Evolutionary conservation across 2,797 vertebrate species (phyloP).

Genomic region (Moxostoma hubbsi): DNA sequence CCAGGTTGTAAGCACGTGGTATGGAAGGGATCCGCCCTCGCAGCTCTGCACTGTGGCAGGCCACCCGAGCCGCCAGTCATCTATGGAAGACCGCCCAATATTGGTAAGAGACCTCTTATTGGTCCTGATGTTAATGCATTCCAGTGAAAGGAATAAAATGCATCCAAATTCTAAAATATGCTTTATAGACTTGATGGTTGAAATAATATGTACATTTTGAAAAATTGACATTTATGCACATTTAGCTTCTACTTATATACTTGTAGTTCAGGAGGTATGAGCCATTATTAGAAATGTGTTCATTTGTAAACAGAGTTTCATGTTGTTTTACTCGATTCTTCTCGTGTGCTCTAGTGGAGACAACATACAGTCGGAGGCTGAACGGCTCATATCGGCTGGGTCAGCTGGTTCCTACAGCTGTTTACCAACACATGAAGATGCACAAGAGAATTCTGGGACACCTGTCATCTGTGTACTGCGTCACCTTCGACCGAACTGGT

Average conservation of each 20-base stretch:
- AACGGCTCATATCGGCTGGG: constrained; percentile 94
- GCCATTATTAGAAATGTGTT: too few relatives aligned
- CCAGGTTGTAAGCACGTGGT: constrained; percentile 97
- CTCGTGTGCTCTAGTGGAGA: constrained; percentile 82
- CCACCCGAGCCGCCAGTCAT: constrained; percentile 96
- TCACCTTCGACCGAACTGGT: constrained; percentile 97
- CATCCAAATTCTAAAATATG: background rate
- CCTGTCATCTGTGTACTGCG: constrained; percentile 97
- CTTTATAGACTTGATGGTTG: too few relatives aligned
- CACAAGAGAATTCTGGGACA: constrained; percentile 98
- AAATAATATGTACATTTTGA: too few relatives aligned
- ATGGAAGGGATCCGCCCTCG: constrained; percentile 97
- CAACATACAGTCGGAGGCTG: constrained; percentile 87
- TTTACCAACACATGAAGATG: constrained; percentile 99
- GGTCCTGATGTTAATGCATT: constrained; percentile 23
- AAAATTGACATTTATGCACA: too few relatives aligned
- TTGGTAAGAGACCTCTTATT: constrained; percentile 80
- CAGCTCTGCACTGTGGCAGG: constrained; percentile 94
- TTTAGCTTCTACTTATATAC: too few relatives aligned
- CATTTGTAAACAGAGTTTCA: too few relatives aligned
- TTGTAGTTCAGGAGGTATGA: too few relatives aligned
- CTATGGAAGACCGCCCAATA: constrained; percentile 95
- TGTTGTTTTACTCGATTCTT: too few relatives aligned
- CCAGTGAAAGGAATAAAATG: background rate
- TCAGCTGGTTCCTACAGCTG: constrained; percentile 92